Percentiles rank a stretch among this genome's conserved stretches.
These are phyloP conservation scores for Camponotus pennsylvanicus DNA, from an alignment of 1,140 invertebrate genomes.

Conservation along the genomic window DNA sequence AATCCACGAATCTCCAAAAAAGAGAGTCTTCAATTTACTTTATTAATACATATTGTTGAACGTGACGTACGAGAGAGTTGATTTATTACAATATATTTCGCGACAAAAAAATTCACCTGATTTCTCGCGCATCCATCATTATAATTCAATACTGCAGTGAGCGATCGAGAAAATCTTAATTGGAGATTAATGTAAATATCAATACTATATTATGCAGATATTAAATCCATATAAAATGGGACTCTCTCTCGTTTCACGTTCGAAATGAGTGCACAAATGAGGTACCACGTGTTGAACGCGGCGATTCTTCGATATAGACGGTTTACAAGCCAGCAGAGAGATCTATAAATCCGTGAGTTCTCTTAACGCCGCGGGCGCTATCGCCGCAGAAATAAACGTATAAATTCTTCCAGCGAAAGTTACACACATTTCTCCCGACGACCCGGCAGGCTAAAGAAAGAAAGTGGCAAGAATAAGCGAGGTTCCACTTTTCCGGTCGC, in stretches of 20 bases:
- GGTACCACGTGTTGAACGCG: not conserved
- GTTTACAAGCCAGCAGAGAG: not conserved
- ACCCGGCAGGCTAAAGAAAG: conserved; percentile 59
- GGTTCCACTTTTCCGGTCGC: conserved; percentile 51
- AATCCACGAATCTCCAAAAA: no score
- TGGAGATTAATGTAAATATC: not conserved
- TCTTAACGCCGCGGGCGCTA: conserved; percentile 13
- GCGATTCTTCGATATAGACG: not conserved
- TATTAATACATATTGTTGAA: no score
- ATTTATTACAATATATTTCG: no score
- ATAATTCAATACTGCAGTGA: no score
- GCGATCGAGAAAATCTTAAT: not conserved
- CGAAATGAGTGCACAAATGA: not conserved
- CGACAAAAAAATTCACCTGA: no score
- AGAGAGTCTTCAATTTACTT: no score
- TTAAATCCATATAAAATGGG: not conserved
- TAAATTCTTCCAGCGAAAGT: conserved; percentile 72
- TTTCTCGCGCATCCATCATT: no score
- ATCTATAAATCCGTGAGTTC: conserved; percentile 14
- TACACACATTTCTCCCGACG: conserved; percentile 55
- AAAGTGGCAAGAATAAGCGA: conserved; percentile 53
- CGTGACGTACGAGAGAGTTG: no score
- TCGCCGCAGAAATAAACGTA: conserved; percentile 38
- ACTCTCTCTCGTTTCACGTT: not conserved
- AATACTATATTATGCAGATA: not conserved